Evolutionary conservation across 2,888 invertebrate species (phyloP).

Genomic region (Pollenia angustigena): DNA sequence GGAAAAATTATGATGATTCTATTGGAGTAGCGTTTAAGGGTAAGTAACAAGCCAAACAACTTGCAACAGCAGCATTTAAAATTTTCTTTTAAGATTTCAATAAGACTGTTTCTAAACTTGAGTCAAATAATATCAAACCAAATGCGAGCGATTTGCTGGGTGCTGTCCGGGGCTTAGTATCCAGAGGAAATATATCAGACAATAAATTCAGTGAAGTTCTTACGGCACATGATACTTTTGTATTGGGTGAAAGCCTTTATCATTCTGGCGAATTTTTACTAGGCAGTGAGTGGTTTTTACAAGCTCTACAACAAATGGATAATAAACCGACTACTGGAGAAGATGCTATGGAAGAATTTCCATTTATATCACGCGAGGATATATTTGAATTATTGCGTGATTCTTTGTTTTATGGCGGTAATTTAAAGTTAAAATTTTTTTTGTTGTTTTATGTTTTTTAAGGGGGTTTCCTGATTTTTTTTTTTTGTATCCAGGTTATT

Average conservation of each 20-base stretch:
- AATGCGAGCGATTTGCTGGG: constrained; percentile 93
- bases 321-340: background rate
- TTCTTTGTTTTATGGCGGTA: constrained; percentile 51
- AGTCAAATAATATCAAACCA: constrained; percentile 44
- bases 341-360: constrained; percentile 43
- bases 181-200: constrained; percentile 91
- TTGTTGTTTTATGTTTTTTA: background rate
- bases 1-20: constrained; percentile 75
- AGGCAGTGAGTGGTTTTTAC: constrained; percentile 78
- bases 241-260: constrained; percentile 74
- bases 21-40: constrained; percentile 39
- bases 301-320: constrained; percentile 66
- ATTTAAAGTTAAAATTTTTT: background rate
- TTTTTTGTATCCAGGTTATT: constrained; percentile 63
- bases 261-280: constrained; percentile 59
- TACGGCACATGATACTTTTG: constrained; percentile 77
- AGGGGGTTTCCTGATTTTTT: background rate
- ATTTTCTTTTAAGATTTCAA: constrained; percentile 1
- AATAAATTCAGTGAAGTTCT: constrained; percentile 85
- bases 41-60: constrained; percentile 41
- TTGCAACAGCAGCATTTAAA: background rate
- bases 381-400: constrained; percentile 74
- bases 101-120: background rate
- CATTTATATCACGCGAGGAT: constrained; percentile 60
- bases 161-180: constrained; percentile 94